Conservation (phyloP, 2,888 invertebrate genomes). For the Papilio elwesi region DNA sequence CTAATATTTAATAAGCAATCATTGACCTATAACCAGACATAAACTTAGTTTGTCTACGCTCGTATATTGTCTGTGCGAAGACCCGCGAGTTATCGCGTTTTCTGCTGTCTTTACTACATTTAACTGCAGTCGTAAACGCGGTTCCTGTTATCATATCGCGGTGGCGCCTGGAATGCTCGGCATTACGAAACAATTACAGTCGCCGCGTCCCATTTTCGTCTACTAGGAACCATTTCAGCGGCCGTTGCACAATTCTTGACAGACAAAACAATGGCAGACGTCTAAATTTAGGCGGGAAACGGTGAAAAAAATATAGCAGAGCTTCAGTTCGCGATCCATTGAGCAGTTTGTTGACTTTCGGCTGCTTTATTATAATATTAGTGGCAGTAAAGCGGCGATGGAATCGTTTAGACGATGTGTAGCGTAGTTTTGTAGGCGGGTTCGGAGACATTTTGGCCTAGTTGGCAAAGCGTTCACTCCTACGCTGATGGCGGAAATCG, state of each 20-base stretch:
- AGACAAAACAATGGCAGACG: constrained; percentile 75
- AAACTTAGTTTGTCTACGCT: constrained; percentile 13
- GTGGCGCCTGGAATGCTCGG: constrained; percentile 35
- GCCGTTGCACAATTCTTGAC: constrained; percentile 70
- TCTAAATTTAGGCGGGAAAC: constrained; percentile 62
- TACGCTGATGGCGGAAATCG: constrained; percentile 70
- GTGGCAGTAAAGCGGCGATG: constrained; percentile 34
- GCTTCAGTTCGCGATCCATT: constrained; percentile 31
- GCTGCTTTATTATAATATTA: neutral
- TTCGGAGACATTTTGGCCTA: constrained; percentile 75
- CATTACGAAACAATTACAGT: constrained; percentile 70
- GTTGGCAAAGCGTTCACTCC: constrained; percentile 68
- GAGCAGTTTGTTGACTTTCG: constrained; percentile 16
- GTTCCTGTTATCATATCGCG: constrained; percentile 38
- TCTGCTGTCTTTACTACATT: constrained; percentile 12
- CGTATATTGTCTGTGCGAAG: constrained; percentile 4
- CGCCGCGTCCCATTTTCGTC: constrained; percentile 64
- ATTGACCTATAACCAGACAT: constrained; percentile 25
- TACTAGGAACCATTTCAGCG: constrained; percentile 74
- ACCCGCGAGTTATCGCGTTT: neutral
- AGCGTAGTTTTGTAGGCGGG: constrained; percentile 53
- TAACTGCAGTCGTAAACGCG: constrained; percentile 23
- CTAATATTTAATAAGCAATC: constrained; percentile 15
- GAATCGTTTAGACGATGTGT: constrained; percentile 44
- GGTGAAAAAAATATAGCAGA: constrained; percentile 54